These are phyloP conservation scores for Microtus californicus DNA, from an alignment of 2,797 vertebrate species.

Conservation along the genomic window DNA sequence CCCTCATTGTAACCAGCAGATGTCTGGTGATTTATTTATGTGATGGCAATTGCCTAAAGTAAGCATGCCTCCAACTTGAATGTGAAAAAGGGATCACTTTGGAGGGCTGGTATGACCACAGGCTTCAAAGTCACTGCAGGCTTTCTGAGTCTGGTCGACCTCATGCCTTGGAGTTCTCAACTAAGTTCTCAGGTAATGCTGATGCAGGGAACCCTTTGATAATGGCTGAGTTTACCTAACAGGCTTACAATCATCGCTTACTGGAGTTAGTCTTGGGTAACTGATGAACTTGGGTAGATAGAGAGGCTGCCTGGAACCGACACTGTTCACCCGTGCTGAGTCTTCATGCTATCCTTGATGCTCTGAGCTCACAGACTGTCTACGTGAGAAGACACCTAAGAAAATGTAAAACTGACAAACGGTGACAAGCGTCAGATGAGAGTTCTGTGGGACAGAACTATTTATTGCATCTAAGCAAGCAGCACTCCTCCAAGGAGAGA, in stretches of 20 bases:
- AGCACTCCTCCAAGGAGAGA: not conserved
- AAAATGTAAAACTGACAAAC: not conserved
- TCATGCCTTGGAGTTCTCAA: not conserved
- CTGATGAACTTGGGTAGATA: not conserved
- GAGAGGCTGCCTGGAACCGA: not conserved
- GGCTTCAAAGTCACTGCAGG: not conserved
- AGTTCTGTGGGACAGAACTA: not conserved
- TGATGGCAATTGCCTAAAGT: not conserved
- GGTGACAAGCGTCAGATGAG: conserved; percentile 22
- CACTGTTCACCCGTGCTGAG: not conserved
- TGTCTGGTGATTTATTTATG: not conserved
- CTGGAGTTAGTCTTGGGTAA: not conserved
- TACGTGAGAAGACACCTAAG: not conserved
- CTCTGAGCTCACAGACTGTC: not conserved
- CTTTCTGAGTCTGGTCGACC: not conserved
- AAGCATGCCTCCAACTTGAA: not conserved
- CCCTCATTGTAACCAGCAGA: not conserved
- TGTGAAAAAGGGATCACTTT: not conserved
- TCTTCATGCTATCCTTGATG: not conserved
- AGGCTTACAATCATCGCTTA: too few relatives aligned
- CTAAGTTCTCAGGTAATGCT: not conserved
- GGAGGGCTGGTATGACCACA: not conserved
- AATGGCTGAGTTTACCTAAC: not conserved
- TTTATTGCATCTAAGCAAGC: not conserved
- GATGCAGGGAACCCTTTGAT: not conserved